Evolutionary conservation across 1,140 invertebrate genomes (phyloP), one percentile per base, ranked within the genome.

Genomic region (Vollenhovia emeryi): DNA sequence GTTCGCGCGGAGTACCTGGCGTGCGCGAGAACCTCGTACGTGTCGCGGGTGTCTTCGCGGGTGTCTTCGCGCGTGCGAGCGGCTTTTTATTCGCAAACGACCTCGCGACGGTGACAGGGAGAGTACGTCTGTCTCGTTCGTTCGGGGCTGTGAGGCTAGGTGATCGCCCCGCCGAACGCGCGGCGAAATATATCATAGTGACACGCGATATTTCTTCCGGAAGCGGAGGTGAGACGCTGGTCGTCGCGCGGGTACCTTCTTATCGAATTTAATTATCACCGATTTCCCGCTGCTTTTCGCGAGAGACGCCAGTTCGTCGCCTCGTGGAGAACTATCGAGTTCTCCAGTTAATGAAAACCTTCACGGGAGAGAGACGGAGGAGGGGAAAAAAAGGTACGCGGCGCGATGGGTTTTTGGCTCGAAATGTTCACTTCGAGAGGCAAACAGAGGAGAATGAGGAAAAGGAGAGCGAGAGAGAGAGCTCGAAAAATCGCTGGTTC

Each of bases 291-390:
- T 55, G 33, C 50, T 45, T 59, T 33, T 57, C 50, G 21, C 36
- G 50, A 43, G 40, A 62, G 66, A 80, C 50, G 18, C 24, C 5
- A 52, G 30, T 27, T 8, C 45, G 30, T 24, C 27, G 45, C 11
- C 30, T 43, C 62, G 18, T 11, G 18, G 40, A 50, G 45, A 48
- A 24, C 21, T 52, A 30, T 80, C 78, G 73, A 48, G 76, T 82
- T 87, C 73, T 90, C 69, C 84, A 75, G 76, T 75, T 90, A 88
- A 90, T 87, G 87, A 91, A 90, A 91, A 80, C 59, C 74, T 36
- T 76, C 15, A 33, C n/a, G 40, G 84, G 62, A 86, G 79, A 84
- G n/a, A n/a, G n/a, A n/a, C n/a, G n/a, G n/a, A n/a, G 78, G 21
- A 62, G 33, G 24, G 48, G 45, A 33, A 55, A 83, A 30, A 55